A percentile compares a stretch with the other conserved stretches of the same genome.
These are phyloP conservation scores for Brachionus sp. DNA, from an alignment of 1,140 invertebrate species.

Conservation along the genomic window DNA sequence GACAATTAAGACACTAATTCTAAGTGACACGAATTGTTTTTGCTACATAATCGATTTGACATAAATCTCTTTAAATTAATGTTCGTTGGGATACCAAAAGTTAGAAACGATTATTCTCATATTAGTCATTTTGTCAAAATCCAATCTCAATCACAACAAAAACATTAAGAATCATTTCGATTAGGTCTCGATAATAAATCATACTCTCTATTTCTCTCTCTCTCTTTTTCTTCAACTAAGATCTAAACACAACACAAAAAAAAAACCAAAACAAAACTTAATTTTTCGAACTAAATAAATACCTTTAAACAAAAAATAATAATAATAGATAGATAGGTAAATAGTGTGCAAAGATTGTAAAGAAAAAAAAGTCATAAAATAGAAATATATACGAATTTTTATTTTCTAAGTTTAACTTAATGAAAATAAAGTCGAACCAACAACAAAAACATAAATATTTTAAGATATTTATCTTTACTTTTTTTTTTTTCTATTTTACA, in stretches of 20 bases:
- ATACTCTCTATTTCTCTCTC: background rate
- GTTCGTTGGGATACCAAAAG: background rate
- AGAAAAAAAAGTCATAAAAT: conserved; percentile 43
- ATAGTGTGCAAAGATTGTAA: background rate
- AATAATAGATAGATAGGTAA: conserved; percentile 8
- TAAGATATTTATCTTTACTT: conserved; percentile 14
- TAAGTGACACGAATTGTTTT: background rate
- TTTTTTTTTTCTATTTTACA: background rate
- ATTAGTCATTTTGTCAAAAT: background rate
- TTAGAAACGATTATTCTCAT: background rate
- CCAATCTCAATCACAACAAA: background rate
- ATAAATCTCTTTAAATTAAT: conserved; percentile 4
- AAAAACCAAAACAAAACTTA: background rate
- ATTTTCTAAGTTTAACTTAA: background rate
- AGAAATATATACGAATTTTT: conserved; percentile 5
- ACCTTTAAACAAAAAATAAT: conserved; percentile 34
- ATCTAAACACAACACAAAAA: background rate
- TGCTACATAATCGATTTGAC: background rate
- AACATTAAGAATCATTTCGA: conserved; percentile 27
- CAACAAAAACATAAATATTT: conserved; percentile 26
- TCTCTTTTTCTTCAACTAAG: background rate
- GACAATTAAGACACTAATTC: background rate
- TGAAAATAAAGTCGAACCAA: background rate
- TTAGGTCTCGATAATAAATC: conserved; percentile 27
- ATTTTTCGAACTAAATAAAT: conserved; percentile 27